These are phyloP conservation scores for Caenorhabditis drosophilae DNA, from an alignment of 2,888 invertebrate species.

Conservation along the genomic window DNA sequence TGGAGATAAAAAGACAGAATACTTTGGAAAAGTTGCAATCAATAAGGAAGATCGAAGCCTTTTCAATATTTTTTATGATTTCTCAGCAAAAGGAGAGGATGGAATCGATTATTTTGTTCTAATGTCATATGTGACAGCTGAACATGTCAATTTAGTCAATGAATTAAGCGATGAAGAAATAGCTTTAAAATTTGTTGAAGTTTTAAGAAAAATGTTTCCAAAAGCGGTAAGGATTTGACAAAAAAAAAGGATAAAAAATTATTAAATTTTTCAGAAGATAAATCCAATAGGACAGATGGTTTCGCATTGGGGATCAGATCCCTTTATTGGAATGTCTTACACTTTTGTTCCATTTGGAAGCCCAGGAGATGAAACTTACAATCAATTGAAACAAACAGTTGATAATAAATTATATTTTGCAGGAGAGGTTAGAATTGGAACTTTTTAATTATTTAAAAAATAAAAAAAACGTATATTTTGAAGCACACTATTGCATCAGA, in stretches of 20 bases:
- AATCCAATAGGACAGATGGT: slow-evolving; percentile 70
- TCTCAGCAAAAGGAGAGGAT: slow-evolving; percentile 64
- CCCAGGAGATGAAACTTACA: slow-evolving; percentile 69
- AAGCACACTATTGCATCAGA: slow-evolving; percentile 27
- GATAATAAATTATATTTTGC: slow-evolving; percentile 71
- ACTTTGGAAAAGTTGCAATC: slow-evolving; percentile 71
- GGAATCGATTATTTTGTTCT: slow-evolving; percentile 58
- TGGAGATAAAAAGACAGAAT: slow-evolving; percentile 39
- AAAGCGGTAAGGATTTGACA: slow-evolving; percentile 65
- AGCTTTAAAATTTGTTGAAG: slow-evolving; percentile 69
- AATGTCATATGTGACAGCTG: slow-evolving; percentile 71
- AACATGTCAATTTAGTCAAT: slow-evolving; percentile 69
- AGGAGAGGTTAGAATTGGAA: slow-evolving; percentile 70
- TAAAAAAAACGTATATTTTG: neutral
- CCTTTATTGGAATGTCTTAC: slow-evolving; percentile 71
- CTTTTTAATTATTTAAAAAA: neutral
- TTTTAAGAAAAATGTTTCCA: slow-evolving; percentile 70
- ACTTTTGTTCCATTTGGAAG: slow-evolving; percentile 71
- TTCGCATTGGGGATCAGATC: slow-evolving; percentile 71
- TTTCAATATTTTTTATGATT: slow-evolving; percentile 72
- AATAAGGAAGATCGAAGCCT: slow-evolving; percentile 67
- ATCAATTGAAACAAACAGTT: slow-evolving; percentile 70
- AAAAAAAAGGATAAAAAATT: slow-evolving; percentile 14
- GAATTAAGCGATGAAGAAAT: slow-evolving; percentile 70
- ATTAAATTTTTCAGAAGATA: slow-evolving; percentile 68